Evolutionary conservation across 1,140 invertebrate genomes (phyloP).

Genomic region (Reticulitermes speratus): DNA sequence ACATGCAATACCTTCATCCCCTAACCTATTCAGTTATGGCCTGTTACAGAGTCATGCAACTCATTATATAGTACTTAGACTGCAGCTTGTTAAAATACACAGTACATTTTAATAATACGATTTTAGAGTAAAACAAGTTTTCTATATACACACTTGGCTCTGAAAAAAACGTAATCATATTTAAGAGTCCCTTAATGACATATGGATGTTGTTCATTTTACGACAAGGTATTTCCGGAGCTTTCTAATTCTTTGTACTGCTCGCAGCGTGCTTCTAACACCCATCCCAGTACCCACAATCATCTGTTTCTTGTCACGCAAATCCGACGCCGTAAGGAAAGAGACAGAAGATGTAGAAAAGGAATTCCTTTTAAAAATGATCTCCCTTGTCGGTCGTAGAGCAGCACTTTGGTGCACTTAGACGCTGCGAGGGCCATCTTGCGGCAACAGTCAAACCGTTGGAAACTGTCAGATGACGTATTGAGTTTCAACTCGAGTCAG

Average conservation of each 20-base stretch:
- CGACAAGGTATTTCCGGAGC: not conserved
- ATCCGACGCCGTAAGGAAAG: not conserved
- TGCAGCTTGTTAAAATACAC: too few relatives aligned
- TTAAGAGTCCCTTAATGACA: not conserved
- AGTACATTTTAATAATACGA: too few relatives aligned
- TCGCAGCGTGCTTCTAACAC: not conserved
- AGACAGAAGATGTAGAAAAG: not conserved
- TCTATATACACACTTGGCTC: too few relatives aligned
- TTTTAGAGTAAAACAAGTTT: too few relatives aligned
- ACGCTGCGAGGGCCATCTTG: not conserved
- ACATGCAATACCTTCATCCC: too few relatives aligned
- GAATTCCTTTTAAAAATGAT: conserved; percentile 1
- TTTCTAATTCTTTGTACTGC: not conserved
- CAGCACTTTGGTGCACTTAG: not conserved
- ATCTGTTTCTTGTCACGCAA: conserved; percentile 5
- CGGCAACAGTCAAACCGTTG: not conserved
- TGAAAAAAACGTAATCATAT: not conserved
- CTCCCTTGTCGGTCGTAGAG: not conserved
- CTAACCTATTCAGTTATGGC: too few relatives aligned
- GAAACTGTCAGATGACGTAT: not conserved
- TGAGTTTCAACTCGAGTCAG: not conserved
- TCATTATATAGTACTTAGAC: too few relatives aligned
- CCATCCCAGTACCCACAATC: not conserved
- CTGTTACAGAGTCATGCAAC: too few relatives aligned
- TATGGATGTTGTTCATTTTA: not conserved